Percentiles rank a stretch among this genome's conserved stretches.
phyloP scores from a whole-genome alignment of 2,888 invertebrate genomes.

The Barypeithes pellucidus region DNA sequence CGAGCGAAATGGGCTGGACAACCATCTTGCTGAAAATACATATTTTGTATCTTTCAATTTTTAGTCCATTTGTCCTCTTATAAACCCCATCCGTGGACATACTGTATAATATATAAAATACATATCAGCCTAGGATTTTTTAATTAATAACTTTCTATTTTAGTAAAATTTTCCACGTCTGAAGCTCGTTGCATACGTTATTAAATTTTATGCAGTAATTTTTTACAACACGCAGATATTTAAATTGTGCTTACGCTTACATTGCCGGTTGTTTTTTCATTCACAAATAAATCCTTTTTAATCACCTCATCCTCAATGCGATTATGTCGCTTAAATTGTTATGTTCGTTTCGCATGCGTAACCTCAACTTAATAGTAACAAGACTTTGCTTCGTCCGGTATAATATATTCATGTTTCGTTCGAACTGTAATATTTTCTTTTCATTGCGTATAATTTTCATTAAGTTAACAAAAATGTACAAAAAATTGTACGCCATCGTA shows the following conservation, averaged over 20 bases:
- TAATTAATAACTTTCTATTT: neutral
- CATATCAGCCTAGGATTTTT: too few relatives aligned
- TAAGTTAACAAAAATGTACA: too few relatives aligned
- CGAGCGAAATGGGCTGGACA: too few relatives aligned
- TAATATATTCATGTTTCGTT: neutral
- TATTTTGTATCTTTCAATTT: too few relatives aligned
- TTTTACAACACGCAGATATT: constrained; percentile 17
- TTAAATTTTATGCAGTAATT: constrained; percentile 9
- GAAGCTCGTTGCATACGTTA: neutral
- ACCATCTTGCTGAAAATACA: too few relatives aligned
- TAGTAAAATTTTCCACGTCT: neutral
- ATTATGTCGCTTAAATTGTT: constrained; percentile 11
- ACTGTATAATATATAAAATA: too few relatives aligned
- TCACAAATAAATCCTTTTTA: constrained; percentile 21
- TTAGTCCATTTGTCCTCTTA: too few relatives aligned
- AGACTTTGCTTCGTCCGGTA: neutral
- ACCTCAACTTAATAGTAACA: neutral
- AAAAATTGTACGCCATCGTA: too few relatives aligned
- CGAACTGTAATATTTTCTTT: too few relatives aligned
- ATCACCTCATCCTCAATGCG: constrained; percentile 3
- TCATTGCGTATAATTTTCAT: too few relatives aligned
- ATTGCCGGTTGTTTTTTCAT: constrained; percentile 9
- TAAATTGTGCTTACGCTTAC: constrained; percentile 16
- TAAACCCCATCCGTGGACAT: too few relatives aligned
- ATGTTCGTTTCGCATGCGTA: constrained; percentile 5